Base-by-base conservation (phyloP, 2,113 vertebrate species). In the Eolophus roseicapilla region DNA sequence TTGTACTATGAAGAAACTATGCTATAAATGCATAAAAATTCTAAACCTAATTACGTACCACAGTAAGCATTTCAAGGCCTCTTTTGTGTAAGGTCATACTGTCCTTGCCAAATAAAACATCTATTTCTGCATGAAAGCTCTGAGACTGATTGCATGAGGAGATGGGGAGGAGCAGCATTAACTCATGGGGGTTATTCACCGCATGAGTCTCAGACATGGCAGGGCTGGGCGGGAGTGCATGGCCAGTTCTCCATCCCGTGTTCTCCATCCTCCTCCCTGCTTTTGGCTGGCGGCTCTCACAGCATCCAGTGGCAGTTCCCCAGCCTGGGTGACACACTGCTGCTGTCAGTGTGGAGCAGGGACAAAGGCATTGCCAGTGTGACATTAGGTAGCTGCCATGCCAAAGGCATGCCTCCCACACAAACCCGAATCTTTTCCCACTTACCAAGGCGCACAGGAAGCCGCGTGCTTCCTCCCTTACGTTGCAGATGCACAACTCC, bases 401-500 rank as follows among this genome's bases (percentile, higher is more conserved):
- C 46, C 20, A 6, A 49, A 10, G 55, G 31, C 13, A 2, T 52
- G 31, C 39, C 57, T 35, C 12, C 31, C 3, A 1, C 16, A 19
- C 23, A 5, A 43, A 82, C 14, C 31, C 50, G 18, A 31, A 33
- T 12, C 46, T 33, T 49, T 13, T 11, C 55, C 33, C 11, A 4
- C 31, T 27, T 13, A 3, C 8, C 27, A 2, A 29, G 52, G 10
- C 8, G 29, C 77, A 20, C 27, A 17, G 31, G 69, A 31, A 57
- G 11, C 33, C 4, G 3, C 2, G 18, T 5, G 28, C 10, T 3
- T 9, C 39, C 50, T 29, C 4, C 2, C 17, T 17, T 18, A 16
- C 0, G 3, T 13, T 23, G 35, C 3, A 28, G 41, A 12, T 7
- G 1, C 11, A 0, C 9, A 15, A 1, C 14, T 27, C 68, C 46